Conservation (phyloP, 2,888 invertebrate species). For the Pyrrhosoma nymphula region DNA sequence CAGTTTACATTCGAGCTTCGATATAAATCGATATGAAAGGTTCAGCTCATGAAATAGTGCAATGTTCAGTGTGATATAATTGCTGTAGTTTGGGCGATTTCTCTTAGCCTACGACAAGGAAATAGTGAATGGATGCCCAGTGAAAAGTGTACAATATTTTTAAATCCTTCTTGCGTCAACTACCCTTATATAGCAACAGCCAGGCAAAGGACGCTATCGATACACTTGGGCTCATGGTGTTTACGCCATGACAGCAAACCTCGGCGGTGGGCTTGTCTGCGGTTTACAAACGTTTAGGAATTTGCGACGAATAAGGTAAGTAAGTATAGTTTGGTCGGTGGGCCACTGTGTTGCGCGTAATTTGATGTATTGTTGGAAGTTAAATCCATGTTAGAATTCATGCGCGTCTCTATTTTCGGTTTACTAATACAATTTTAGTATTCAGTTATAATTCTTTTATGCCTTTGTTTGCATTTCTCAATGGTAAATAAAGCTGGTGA, state of each 20-base stretch:
- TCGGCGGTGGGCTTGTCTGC: conserved; percentile 67
- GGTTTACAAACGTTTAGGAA: conserved; percentile 52
- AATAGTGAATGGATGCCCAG: background rate
- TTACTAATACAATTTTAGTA: conserved; percentile 6
- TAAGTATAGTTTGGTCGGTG: background rate
- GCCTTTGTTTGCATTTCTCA: background rate
- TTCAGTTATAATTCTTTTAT: conserved; percentile 19
- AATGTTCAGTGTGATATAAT: conserved; percentile 25
- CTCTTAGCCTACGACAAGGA: background rate
- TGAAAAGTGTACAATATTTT: background rate
- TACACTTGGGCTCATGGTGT: conserved; percentile 63
- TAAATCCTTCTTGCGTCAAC: background rate
- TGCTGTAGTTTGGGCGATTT: background rate
- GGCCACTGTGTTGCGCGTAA: background rate
- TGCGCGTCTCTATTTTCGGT: background rate
- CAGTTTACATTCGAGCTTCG: conserved; percentile 64
- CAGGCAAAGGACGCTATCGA: conserved; percentile 60
- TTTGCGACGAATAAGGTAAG: conserved; percentile 18
- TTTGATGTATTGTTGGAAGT: background rate
- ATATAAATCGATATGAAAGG: conserved; percentile 63
- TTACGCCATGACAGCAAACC: conserved; percentile 67
- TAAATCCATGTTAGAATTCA: background rate
- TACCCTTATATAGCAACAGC: conserved; percentile 25
- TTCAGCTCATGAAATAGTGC: conserved; percentile 47
- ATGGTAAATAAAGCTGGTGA: background rate